Evolutionary conservation across 2,113 vertebrate genomes (phyloP).

Genomic region (Chlamydotis undulata): DNA sequence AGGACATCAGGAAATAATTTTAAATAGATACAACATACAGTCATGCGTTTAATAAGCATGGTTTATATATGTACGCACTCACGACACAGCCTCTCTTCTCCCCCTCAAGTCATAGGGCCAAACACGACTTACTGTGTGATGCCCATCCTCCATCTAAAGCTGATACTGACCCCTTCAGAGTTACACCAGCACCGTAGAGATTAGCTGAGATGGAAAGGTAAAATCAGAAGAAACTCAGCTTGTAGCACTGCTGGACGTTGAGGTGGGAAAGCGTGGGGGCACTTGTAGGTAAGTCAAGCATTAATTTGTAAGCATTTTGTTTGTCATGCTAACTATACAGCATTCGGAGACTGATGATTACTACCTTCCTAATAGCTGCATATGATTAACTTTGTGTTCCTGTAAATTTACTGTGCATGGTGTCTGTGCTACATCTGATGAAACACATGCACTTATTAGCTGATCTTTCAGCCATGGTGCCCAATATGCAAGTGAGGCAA

Average conservation of each 20-base stretch:
- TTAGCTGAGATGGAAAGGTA: neutral
- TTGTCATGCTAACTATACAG: neutral
- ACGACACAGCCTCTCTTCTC: neutral
- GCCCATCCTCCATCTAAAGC: neutral
- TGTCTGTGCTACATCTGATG: neutral
- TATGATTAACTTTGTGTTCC: conserved; percentile 8
- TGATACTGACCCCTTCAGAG: neutral
- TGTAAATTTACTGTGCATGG: neutral
- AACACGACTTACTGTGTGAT: neutral
- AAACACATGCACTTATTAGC: neutral
- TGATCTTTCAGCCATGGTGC: neutral
- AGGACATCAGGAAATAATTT: neutral
- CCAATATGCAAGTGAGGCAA: neutral
- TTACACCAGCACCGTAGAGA: neutral
- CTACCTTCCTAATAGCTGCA: neutral
- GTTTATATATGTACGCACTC: fast-evolving
- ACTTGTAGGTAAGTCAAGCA: neutral
- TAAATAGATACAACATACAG: neutral
- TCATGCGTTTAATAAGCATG: fast-evolving
- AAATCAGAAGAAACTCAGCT: neutral
- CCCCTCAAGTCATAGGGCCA: neutral
- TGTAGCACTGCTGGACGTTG: neutral
- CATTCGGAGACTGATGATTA: neutral
- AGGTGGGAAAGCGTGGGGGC: neutral
- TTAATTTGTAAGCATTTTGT: neutral